phyloP scores from a whole-genome alignment of 2,797 vertebrate species.

The Tapirus indicus region DNA sequence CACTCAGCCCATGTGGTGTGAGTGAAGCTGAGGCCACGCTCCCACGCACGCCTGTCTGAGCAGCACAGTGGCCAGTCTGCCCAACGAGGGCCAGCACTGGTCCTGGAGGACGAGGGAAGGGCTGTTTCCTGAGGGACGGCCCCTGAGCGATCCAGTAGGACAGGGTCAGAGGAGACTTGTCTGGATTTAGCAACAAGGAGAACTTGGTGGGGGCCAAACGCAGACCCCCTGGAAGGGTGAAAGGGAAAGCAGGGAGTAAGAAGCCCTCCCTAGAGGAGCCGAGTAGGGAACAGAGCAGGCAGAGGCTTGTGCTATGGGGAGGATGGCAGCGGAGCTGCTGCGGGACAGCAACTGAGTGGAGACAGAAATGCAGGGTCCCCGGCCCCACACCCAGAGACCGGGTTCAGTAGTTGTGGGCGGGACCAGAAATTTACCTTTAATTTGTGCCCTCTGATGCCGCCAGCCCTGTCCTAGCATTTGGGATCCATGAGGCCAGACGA shows the following conservation, averaged over 20 bases:
- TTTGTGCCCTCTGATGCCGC: too few relatives aligned
- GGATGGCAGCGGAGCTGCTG: rapidly evolving
- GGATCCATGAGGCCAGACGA: neutral
- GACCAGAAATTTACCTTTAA: neutral
- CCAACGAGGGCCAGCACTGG: neutral
- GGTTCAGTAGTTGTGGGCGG: neutral
- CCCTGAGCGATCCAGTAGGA: too few relatives aligned
- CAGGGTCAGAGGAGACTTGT: neutral
- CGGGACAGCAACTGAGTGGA: neutral
- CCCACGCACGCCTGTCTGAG: neutral
- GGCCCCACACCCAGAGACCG: neutral
- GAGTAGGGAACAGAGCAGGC: neutral
- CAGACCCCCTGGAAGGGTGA: neutral
- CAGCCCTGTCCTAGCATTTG: neutral
- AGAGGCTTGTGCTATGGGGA: neutral
- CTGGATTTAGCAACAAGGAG: neutral
- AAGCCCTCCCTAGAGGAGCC: neutral
- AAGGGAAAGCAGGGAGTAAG: neutral
- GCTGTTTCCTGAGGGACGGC: neutral
- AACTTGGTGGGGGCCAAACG: neutral
- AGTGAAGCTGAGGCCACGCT: neutral
- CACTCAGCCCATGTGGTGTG: neutral
- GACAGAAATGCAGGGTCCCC: neutral
- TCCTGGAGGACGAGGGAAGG: neutral
- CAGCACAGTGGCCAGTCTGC: neutral